A percentile compares a stretch with the other conserved stretches of the same genome.
These are phyloP conservation scores for Cariama cristata DNA, from an alignment of 2,113 vertebrate genomes.

Conservation along the genomic window DNA sequence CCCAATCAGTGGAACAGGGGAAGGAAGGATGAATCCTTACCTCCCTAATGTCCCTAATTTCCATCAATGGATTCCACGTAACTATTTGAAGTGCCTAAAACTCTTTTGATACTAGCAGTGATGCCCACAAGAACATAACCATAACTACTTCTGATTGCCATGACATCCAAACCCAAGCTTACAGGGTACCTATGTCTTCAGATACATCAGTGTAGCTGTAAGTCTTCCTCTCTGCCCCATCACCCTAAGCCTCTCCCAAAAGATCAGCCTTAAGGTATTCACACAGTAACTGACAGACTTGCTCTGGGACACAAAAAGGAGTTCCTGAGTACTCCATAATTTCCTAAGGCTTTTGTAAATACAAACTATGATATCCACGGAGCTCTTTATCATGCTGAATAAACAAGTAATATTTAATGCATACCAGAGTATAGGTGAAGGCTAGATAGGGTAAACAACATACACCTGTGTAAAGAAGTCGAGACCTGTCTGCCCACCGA, in stretches of 20 bases:
- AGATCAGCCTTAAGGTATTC: neutral
- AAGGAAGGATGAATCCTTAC: neutral
- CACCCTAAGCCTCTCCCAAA: neutral
- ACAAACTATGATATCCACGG: neutral
- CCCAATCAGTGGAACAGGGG: neutral
- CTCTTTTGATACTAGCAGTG: neutral
- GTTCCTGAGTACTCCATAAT: neutral
- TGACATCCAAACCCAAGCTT: neutral
- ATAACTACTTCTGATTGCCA: fast-evolving
- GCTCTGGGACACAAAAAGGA: neutral
- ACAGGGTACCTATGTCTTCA: neutral
- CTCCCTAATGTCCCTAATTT: neutral
- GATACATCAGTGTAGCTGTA: neutral
- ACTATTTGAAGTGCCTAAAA: neutral
- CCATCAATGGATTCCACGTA: neutral
- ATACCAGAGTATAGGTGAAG: constrained; percentile 10
- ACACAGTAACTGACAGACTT: neutral
- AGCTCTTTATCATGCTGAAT: neutral
- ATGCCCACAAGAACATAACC: fast-evolving
- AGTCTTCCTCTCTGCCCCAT: neutral
- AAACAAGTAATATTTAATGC: neutral
- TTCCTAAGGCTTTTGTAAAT: neutral
- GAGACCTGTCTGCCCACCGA: neutral
- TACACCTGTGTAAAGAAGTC: neutral
- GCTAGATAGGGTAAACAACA: neutral